phyloP scores from a whole-genome alignment of 2,888 invertebrate genomes.

The Coelinius sp. region DNA sequence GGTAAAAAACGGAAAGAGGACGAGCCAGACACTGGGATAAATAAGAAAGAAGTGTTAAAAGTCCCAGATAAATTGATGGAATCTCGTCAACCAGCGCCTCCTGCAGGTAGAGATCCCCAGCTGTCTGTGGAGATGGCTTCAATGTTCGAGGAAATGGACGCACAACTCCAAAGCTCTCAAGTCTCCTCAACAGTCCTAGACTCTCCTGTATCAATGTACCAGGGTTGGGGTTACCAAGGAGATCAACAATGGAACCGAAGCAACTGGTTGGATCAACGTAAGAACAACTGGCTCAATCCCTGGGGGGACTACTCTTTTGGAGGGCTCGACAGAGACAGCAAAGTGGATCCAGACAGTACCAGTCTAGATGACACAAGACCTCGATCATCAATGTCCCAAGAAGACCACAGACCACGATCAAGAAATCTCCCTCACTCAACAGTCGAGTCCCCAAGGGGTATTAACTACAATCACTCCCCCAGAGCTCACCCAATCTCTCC shows the following conservation, averaged over 20 bases:
- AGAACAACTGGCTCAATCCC: conserved; percentile 67
- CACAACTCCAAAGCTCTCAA: conserved; percentile 87
- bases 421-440: conserved; percentile 61
- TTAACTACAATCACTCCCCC: conserved; percentile 57
- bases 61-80: conserved; percentile 60
- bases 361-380: conserved; percentile 70
- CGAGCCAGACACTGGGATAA: conserved; percentile 73
- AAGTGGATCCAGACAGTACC: conserved; percentile 84
- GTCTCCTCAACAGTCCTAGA: conserved; percentile 88
- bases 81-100: conserved; percentile 51
- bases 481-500: conserved; percentile 63
- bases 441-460: conserved; percentile 58
- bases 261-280: conserved; percentile 67
- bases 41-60: conserved; percentile 66
- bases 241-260: conserved; percentile 67
- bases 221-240: conserved; percentile 69
- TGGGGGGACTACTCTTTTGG: conserved; percentile 67
- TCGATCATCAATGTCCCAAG: conserved; percentile 63
- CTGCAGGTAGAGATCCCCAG: conserved; percentile 68
- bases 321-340: conserved; percentile 73
- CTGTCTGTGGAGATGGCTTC: conserved; percentile 81
- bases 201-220: conserved; percentile 71
- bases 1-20: conserved; percentile 86
- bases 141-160: conserved; percentile 84
- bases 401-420: conserved; percentile 64